Evolutionary conservation across 1,140 invertebrate species (phyloP).

Genomic region (Olivierus martensii): DNA sequence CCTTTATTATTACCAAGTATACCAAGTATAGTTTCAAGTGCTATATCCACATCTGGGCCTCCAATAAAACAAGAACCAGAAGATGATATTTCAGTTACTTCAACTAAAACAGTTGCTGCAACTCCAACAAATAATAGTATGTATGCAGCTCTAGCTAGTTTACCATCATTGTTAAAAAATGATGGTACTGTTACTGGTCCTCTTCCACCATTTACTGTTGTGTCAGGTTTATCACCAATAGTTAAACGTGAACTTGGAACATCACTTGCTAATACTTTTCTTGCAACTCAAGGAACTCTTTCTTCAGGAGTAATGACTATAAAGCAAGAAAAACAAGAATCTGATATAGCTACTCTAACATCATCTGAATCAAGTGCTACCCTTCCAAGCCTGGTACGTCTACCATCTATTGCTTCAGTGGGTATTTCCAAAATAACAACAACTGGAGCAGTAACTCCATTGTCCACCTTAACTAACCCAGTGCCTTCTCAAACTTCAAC

Average conservation of each 20-base stretch:
- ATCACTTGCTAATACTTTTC: constrained; percentile 1
- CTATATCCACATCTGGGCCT: constrained; percentile 1
- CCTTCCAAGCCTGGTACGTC: constrained; percentile 8
- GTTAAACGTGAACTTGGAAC: constrained; percentile 8
- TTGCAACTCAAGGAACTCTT: constrained; percentile 3
- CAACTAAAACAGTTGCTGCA: constrained; percentile 5
- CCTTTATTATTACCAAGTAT: constrained; percentile 1
- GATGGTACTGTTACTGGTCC: constrained; percentile 10
- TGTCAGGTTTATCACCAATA: constrained; percentile 8
- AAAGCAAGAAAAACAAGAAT: constrained; percentile 12
- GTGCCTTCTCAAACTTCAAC: constrained; percentile 16
- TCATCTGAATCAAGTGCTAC: constrained; percentile 9
- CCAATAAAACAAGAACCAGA: not conserved
- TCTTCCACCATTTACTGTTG: constrained; percentile 14
- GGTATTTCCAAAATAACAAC: constrained; percentile 7
- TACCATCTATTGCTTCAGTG: constrained; percentile 10
- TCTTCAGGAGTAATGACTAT: constrained; percentile 12
- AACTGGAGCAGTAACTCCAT: constrained; percentile 1
- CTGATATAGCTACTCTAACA: constrained; percentile 6
- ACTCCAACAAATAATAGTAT: constrained; percentile 7
- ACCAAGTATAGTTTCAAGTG: not conserved
- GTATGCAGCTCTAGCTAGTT: constrained; percentile 3
- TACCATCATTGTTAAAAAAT: constrained; percentile 7
- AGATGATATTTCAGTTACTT: not conserved
- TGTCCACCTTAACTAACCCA: constrained; percentile 6